Evolutionary conservation across 2,797 vertebrate species (phyloP).

Genomic region (Ambastaia sidthimunki): DNA sequence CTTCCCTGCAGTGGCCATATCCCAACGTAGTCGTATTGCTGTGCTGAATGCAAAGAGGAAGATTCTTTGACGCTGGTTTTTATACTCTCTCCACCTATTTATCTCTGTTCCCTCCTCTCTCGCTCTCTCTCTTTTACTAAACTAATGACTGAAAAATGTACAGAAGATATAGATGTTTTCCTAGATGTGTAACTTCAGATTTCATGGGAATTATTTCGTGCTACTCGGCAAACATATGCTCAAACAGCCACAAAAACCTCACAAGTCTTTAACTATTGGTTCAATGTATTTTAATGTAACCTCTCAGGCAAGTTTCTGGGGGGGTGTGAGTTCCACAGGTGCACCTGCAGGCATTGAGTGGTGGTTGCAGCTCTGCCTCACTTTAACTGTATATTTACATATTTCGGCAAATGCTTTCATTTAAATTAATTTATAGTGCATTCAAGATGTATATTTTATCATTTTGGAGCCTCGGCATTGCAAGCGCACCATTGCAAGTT

Average conservation of each 20-base stretch:
- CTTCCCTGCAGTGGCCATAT: constrained; percentile 73
- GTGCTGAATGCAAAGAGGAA: constrained; percentile 14
- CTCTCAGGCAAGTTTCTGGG: neutral
- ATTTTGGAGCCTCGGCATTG: too few relatives aligned
- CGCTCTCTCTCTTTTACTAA: neutral
- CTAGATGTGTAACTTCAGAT: neutral
- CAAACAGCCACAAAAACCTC: neutral
- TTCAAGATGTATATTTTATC: too few relatives aligned
- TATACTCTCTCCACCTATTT: constrained; percentile 44
- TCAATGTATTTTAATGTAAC: too few relatives aligned
- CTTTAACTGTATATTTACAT: neutral
- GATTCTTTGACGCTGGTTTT: constrained; percentile 24
- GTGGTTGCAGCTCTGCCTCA: neutral
- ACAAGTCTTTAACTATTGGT: neutral
- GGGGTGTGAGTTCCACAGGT: neutral
- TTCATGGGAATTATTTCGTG: neutral
- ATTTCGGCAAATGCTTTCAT: too few relatives aligned
- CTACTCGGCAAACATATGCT: neutral
- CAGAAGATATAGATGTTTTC: too few relatives aligned
- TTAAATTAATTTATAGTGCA: too few relatives aligned
- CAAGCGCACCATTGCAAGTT: too few relatives aligned
- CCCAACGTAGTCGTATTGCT: constrained; percentile 14
- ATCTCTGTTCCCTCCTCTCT: neutral
- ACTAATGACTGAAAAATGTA: too few relatives aligned
- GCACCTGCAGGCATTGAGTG: neutral